Evolutionary conservation across 2,888 invertebrate species (phyloP), one percentile per base, ranked within the genome.

Genomic region (Sarcophaga caerulescens): DNA sequence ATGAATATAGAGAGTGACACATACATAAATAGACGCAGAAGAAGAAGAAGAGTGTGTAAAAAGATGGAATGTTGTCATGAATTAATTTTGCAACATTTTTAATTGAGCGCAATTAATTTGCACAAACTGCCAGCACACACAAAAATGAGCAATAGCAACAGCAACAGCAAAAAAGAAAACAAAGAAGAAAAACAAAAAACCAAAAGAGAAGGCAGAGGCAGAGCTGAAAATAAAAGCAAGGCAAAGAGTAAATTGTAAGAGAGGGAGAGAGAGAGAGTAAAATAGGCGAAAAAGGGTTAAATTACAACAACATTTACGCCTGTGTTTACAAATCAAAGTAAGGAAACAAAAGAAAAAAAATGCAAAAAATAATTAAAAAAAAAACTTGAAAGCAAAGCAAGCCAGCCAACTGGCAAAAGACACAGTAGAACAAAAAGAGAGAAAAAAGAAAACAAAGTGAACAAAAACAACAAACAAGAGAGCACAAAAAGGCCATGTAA

Each of bases 61-160:
- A 78, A 85, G 85, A 84, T 81, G 84, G 68, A 87, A 85, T 82
- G 84, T 87, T 87, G 84, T 84, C 87, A 82, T 83, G 91, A 91
- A 92, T 91, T 91, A 91, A 91, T 91, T 91, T 91, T 91, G 91
- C 92, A 92, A 91, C 91, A 92, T 92, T 91, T 91, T 91, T 91
- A 91, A 91, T 91, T 91, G 91, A 91, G 91, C 91, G 92, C 91
- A 92, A 91, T 91, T 91, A 92, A 91, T 91, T 91, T 88, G 90
- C 90, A 89, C 90, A 91, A 86, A 84, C 35, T 35, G 35, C 35
- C 35, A 35, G 35, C 35, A 35, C 35, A 35, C 35, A 63, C 17
- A n/a, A 35, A 52, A 52, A 75, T 77, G 65, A 52, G 71, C 60
- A 71, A 10, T 35, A 35, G 25, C 47, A 57, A 52, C 47, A 68